These are phyloP conservation scores for Grus americana DNA, from an alignment of 2,113 vertebrate genomes.

Conservation along the genomic window DNA sequence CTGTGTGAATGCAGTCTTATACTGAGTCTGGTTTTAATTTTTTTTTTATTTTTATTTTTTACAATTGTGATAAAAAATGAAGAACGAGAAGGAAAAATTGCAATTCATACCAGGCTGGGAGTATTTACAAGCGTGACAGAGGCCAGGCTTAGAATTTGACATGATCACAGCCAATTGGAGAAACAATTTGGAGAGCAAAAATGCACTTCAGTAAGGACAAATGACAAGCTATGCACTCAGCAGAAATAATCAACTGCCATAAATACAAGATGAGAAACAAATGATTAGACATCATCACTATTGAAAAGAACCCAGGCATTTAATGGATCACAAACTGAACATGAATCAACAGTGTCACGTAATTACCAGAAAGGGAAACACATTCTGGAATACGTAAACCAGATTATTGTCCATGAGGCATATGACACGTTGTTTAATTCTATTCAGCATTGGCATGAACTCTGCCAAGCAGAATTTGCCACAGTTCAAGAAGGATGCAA, in stretches of 20 bases:
- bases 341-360: neutral
- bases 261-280: neutral
- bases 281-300: neutral
- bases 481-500: neutral
- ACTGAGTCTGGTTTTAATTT: neutral
- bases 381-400: fast-evolving
- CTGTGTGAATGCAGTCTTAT: neutral
- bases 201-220: neutral
- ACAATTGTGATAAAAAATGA: neutral
- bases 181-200: neutral
- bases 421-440: neutral
- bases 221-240: neutral
- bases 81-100: neutral
- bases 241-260: conserved; percentile 5
- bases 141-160: neutral
- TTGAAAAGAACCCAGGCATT: neutral
- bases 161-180: neutral
- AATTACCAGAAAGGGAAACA: neutral
- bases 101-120: neutral
- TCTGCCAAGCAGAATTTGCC: neutral
- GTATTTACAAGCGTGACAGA: neutral
- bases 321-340: neutral
- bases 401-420: neutral
- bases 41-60: neutral
- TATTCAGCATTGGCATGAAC: neutral